Conservation (phyloP, 2,888 invertebrate species). For the Brachyptera risi region DNA sequence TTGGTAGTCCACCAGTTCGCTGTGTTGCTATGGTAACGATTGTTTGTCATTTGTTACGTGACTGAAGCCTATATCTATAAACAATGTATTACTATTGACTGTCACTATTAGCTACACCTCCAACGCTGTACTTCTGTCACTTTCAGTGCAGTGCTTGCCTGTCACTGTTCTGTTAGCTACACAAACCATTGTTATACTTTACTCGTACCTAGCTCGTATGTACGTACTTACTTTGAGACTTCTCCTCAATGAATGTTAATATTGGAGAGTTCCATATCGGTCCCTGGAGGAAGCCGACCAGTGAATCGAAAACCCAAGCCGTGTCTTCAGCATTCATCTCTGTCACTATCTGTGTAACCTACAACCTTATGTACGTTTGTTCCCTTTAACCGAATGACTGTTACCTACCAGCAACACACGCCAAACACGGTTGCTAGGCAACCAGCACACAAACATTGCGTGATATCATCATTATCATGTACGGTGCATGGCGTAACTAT, state of each 20-base stretch:
- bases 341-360: background rate
- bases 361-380: background rate
- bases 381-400: background rate
- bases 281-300: slow-evolving; percentile 86
- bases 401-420: background rate
- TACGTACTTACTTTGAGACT: slow-evolving; percentile 76
- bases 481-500: background rate
- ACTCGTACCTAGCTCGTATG: no score
- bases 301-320: slow-evolving; percentile 88
- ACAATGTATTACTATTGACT: no score
- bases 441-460: background rate
- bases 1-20: no score
- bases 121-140: no score
- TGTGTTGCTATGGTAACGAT: no score
- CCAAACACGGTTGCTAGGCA: background rate
- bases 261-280: slow-evolving; percentile 91
- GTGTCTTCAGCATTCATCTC: slow-evolving; percentile 48
- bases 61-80: no score
- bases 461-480: background rate
- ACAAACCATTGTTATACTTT: no score
- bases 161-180: no score
- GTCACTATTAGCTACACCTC: no score
- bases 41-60: no score
- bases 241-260: slow-evolving; percentile 87
- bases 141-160: no score